Base-by-base conservation (phyloP, 2,888 invertebrate species). In the Heliconius hortense region DNA sequence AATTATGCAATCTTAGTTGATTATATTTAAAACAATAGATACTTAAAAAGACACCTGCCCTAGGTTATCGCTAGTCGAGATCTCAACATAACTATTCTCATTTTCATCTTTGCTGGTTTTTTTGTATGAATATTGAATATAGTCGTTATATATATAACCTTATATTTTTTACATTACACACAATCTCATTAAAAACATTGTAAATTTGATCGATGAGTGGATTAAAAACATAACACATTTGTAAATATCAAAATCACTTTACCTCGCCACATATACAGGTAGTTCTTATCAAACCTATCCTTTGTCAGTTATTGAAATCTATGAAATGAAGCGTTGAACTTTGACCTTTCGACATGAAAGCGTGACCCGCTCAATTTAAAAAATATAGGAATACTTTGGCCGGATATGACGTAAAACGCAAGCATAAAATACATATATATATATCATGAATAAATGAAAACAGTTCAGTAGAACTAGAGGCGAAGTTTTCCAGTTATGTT, bases 371-470 rank as follows among this genome's bases (percentile, higher is more conserved):
- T 35, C 39, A 69, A 53, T 71, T 60, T 71, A 39, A 60, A n/a
- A 59, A 60, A 21, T 59, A 71, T 39, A 26, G 35, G 39, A 35
- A 60, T 18, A 26, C 66, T 53, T 71, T 60, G 66, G 59, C 73
- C 76, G 68, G 53, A 69, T 31, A 18, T 76, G 76, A 78, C 76
- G 76, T 68, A 26, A 72, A 72, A 78, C 56, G 59, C 63, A 67
- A 70, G 73, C 28, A 69, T 71, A 74, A 56, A 73, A 35, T 56
- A 77, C 60, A 35, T 56, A 77, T 60, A 15, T 59, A 35, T 35
- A 35, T 53, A 64, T 64, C 63, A 72, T 72, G 64, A 63, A 72
- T 48, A 68, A 71, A 74, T 76, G 74, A 62, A 77, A 75, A 75
- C 43, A 73, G 66, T 73, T 73, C 70, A 73, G 53, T 70, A 35